Evolutionary conservation across 2,797 vertebrate genomes (phyloP), one percentile per base, ranked within the genome.

Genomic region (Pseudochirops corinnae): DNA sequence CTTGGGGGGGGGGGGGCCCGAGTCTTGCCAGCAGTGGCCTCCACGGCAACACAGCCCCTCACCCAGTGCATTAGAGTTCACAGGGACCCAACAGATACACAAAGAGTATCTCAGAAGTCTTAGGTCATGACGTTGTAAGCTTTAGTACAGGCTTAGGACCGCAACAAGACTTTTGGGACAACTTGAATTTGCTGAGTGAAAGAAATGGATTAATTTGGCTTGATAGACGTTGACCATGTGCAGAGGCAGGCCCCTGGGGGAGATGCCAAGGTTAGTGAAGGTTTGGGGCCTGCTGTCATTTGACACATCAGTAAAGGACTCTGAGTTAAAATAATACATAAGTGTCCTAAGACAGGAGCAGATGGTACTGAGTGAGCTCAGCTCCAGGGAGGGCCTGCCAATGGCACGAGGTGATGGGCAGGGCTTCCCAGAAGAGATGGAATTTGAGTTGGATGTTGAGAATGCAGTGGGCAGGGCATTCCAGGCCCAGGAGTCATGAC

Each of bases 351-450:
- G 2, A 46, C 16, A 39, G n/a, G 67, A 82, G 67, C 6, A 9
- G 29, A 13, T 13, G 7, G 31, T 62, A 31, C 60, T 33, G 31
- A 62, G 12, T 62, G 31, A 62, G 28, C 60, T 5, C 31, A 16
- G 33, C 3, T n/a, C 6, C 4, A 0, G 21, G 39, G 6, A 21
- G n/a, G 67, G 11, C n/a, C 12, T 5, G 16, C 4, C 14, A 24
- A 9, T 58, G 57, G 26, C 57, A 9, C 1, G 2, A 21, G 18
- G 39, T 6, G 18, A 10, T 24, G 74, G 74, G 18, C n/a, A 39
- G 46, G 74, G 67, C n/a, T 82, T 82, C 67, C 67, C n/a, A 24
- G n/a, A 46, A 82, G 67, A 46, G 18, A 16, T 46, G 39, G 74
- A 26, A 50, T 87, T 46, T 87, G 74, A 50, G 39, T 50, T 26